Base-by-base conservation (phyloP, 2,113 vertebrate genomes). In the Pyxicephalus adspersus region DNA sequence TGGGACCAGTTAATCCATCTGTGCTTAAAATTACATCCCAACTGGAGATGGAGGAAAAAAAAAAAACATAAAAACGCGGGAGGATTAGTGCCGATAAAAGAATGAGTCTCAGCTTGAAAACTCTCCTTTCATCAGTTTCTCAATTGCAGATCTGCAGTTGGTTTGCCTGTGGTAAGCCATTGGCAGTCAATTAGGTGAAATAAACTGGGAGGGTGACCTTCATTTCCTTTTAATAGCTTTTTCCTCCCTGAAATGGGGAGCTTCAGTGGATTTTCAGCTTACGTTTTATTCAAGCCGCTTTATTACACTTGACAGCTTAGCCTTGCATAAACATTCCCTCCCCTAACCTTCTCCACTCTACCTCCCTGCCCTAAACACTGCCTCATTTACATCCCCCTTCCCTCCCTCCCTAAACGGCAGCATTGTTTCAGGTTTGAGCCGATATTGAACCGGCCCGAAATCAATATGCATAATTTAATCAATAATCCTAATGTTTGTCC, bases 121-220 rank as follows among this genome's bases (percentile, higher is more conserved):
- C 87, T 86, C 89, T 91, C 86, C 90, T 94, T 94, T 94, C 91
- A 93, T 93, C 92, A 90, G 92, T 92, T 92, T 92, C 92, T 94
- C 90, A 93, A 90, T 94, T 93, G 92, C 90, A 89, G 90, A 90
- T 89, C 90, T 90, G 90, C 89, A 87, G 90, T 92, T 0, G 73
- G 88, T 90, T 92, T 90, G 92, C 89, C 91, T 89, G 88, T 92
- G 87, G 89, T 92, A 93, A 93, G 91, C 90, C 93, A 92, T 94
- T 94, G 93, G 91, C 89, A 94, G 95, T 97, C 96, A 97, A 96
- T 98, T 98, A 97, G 94, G 92, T 96, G 95, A 97, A 95, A 97
- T 96, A 97, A 97, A 94, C 95, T 95, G 94, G 94, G 92, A 91
- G 94, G 93, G 94, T 97, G 96, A 97, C 96, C 95, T 97, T 97